Conservation (phyloP, 2,888 invertebrate genomes). For the Dasysyrphus albostriatus region DNA sequence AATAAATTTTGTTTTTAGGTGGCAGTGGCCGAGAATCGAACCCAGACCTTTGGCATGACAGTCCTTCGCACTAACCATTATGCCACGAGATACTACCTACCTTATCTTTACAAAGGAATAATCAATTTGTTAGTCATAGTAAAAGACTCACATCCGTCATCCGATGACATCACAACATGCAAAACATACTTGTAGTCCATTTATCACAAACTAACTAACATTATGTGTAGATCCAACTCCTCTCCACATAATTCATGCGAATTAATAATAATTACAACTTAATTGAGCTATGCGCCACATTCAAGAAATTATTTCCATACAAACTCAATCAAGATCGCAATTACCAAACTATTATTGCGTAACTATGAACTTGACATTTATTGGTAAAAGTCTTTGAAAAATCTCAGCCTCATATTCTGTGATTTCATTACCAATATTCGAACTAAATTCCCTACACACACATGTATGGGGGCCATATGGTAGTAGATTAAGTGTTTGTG, state of each 20-base stretch:
- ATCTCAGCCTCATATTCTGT: conserved; percentile 14
- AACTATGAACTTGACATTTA: conserved; percentile 71
- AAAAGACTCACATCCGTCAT: too few species aligned
- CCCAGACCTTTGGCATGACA: too few species aligned
- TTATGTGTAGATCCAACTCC: too few species aligned
- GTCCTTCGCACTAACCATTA: too few species aligned
- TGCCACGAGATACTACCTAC: too few species aligned
- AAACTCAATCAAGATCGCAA: conserved; percentile 34
- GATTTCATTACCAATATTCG: conserved; percentile 47
- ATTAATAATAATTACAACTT: background rate
- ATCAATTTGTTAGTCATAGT: too few species aligned
- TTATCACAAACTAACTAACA: too few species aligned
- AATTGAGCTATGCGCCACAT: background rate
- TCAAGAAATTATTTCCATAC: background rate
- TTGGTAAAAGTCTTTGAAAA: conserved; percentile 51
- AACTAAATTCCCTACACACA: background rate
- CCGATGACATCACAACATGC: too few species aligned
- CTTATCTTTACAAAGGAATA: too few species aligned
- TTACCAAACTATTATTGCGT: conserved; percentile 51
- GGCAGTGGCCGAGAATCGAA: too few species aligned
- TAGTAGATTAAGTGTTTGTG: conserved; percentile 1
- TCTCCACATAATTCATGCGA: background rate
- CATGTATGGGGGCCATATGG: conserved; percentile 11
- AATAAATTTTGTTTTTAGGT: too few species aligned
- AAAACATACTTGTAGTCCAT: too few species aligned